A percentile compares a stretch with the other conserved stretches of the same genome.
These are phyloP conservation scores for Dasyprocta punctata DNA, from an alignment of 2,113 vertebrate genomes.

Conservation along the genomic window DNA sequence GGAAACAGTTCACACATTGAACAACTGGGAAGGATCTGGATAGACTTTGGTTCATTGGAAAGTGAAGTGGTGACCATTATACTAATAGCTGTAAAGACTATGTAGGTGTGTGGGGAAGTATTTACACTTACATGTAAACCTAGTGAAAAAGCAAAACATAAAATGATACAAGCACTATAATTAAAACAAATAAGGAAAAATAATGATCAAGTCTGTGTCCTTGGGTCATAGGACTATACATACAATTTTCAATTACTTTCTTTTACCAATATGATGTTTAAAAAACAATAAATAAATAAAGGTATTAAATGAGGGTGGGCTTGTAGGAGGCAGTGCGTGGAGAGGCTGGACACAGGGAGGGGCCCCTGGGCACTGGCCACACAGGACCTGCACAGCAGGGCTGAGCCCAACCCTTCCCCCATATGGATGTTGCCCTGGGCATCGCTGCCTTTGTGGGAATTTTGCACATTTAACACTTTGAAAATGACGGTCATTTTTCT, in stretches of 20 bases:
- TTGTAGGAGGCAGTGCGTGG: not conserved
- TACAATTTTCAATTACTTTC: not conserved
- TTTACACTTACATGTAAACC: not conserved
- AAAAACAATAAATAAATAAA: constrained; percentile 55
- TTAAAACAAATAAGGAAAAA: constrained; percentile 23
- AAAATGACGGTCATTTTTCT: constrained; percentile 98
- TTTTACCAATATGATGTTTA: constrained; percentile 38
- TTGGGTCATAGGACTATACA: not conserved
- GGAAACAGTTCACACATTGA: not conserved
- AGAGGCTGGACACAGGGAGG: not conserved
- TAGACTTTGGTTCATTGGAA: not conserved
- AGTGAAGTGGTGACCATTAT: not conserved
- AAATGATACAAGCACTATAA: not conserved
- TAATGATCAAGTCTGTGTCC: not conserved
- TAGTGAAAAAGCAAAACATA: constrained; percentile 10
- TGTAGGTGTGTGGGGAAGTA: not conserved
- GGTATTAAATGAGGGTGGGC: not conserved
- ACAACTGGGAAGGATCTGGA: not conserved
- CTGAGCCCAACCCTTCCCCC: not conserved
- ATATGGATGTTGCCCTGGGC: not conserved
- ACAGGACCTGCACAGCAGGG: not conserved
- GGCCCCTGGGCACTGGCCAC: not conserved
- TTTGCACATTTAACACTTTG: constrained; percentile 92
- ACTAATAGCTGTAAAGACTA: not conserved
- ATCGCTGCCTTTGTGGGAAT: not conserved